phyloP scores from a whole-genome alignment of 1,140 invertebrate genomes.

The Tetramorium simillimum region DNA sequence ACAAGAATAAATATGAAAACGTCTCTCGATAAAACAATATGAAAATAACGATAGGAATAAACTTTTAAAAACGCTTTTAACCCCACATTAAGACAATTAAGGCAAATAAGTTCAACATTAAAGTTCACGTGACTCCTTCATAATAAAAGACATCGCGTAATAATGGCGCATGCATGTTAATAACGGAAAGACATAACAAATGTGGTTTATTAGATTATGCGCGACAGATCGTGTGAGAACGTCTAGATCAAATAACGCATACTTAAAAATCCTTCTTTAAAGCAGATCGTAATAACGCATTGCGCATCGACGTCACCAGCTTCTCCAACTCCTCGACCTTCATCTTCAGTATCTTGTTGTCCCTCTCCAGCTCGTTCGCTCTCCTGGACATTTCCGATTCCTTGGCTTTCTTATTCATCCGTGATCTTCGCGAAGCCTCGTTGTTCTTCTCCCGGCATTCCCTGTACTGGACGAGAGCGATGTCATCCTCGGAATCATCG shows the following conservation, averaged over 20 bases:
- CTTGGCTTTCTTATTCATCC: slow-evolving; percentile 90
- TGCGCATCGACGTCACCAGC: slow-evolving; percentile 83
- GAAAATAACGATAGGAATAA: slow-evolving; percentile 38
- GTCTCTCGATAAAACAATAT: slow-evolving; percentile 17
- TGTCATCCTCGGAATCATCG: slow-evolving; percentile 73
- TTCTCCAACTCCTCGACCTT: slow-evolving; percentile 85
- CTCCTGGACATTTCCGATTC: slow-evolving; percentile 84
- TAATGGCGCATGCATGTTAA: slow-evolving; percentile 20
- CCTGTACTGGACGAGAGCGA: slow-evolving; percentile 85
- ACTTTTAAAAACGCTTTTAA: not conserved
- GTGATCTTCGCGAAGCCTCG: slow-evolving; percentile 90
- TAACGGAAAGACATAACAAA: slow-evolving; percentile 7
- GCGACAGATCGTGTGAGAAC: slow-evolving; percentile 8
- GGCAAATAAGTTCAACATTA: slow-evolving; percentile 24
- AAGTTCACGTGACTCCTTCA: not conserved
- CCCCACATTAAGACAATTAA: not conserved
- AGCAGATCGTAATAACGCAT: slow-evolving; percentile 82
- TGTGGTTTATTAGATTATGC: slow-evolving; percentile 21
- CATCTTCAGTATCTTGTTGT: slow-evolving; percentile 83
- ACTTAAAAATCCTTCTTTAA: slow-evolving; percentile 76
- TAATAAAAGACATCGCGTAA: not conserved
- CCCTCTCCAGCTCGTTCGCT: slow-evolving; percentile 80
- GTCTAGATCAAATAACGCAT: slow-evolving; percentile 24
- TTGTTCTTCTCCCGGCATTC: slow-evolving; percentile 91
- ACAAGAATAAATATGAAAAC: not conserved